Conservation (phyloP, 2,797 vertebrate genomes). For the Sebastes steindachneri region DNA sequence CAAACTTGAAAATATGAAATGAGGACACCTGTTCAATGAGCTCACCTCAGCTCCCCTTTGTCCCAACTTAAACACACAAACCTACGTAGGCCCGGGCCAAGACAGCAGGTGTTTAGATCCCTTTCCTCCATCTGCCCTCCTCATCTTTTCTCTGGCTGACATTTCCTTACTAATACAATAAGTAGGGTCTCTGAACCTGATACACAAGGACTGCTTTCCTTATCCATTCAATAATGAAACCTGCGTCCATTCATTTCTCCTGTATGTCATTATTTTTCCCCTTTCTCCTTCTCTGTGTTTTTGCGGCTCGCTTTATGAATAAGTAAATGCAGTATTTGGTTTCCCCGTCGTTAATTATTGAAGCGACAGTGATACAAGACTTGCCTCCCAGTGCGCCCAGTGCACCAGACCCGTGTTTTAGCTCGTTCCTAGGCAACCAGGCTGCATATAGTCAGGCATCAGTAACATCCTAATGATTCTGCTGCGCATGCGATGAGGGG, state of each 20-base stretch:
- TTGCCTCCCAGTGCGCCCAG: conserved; percentile 81
- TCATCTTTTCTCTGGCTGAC: conserved; percentile 35
- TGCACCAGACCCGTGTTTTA: conserved; percentile 82
- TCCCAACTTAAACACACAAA: conserved; percentile 45
- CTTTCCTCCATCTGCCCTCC: conserved; percentile 33
- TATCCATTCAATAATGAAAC: conserved; percentile 46
- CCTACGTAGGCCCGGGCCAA: conserved; percentile 28
- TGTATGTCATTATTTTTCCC: conserved; percentile 64
- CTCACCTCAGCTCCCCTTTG: conserved; percentile 54
- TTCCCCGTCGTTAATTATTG: conserved; percentile 86
- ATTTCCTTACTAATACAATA: conserved; percentile 40
- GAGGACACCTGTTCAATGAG: conserved; percentile 57
- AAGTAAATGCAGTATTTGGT: conserved; percentile 86
- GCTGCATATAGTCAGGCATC: conserved; percentile 85
- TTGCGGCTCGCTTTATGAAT: conserved; percentile 80
- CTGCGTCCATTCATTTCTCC: conserved; percentile 41
- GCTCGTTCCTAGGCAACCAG: conserved; percentile 85
- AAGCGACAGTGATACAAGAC: conserved; percentile 86
- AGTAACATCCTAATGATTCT: conserved; percentile 86
- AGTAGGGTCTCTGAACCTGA: conserved; percentile 40
- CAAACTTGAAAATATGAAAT: conserved; percentile 48
- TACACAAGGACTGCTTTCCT: conserved; percentile 40
- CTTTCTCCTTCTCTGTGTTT: conserved; percentile 48
- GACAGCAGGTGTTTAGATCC: conserved; percentile 60
- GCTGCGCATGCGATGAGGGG: conserved; percentile 75